A percentile compares a stretch with the other conserved stretches of the same genome.
These are phyloP conservation scores for Chrysogorgia sp. DNA, from an alignment of 92 coral and sea anemone species.

Conservation along the genomic window DNA sequence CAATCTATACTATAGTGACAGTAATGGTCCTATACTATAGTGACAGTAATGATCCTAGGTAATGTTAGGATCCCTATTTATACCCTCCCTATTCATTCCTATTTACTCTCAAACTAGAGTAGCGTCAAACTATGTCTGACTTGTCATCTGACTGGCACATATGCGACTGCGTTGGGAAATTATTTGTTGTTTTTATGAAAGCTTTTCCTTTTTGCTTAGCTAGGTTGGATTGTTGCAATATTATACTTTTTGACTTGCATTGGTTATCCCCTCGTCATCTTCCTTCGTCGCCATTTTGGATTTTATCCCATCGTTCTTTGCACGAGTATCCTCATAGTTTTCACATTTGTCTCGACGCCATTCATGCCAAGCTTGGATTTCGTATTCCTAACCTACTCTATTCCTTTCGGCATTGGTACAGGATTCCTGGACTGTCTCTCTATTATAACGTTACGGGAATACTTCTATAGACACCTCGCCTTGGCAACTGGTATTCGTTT, in stretches of 20 bases:
- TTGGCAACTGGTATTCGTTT: slow-evolving; percentile 12
- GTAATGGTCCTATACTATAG: too few relatives aligned
- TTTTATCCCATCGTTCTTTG: background rate
- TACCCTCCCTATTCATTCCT: too few relatives aligned
- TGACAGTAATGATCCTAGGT: too few relatives aligned
- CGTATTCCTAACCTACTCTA: background rate
- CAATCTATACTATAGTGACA: too few relatives aligned
- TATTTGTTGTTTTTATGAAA: too few relatives aligned
- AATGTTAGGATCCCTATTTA: too few relatives aligned
- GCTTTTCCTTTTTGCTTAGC: too few relatives aligned
- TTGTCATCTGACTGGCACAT: too few relatives aligned
- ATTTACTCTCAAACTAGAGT: too few relatives aligned
- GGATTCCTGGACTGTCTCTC: slow-evolving; percentile 3
- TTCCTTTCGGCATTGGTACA: background rate
- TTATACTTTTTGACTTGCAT: too few relatives aligned
- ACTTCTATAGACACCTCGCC: background rate
- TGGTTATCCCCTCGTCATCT: background rate
- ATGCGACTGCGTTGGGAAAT: too few relatives aligned
- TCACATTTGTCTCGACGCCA: background rate
- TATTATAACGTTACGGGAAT: slow-evolving; percentile 14
- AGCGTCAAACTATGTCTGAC: too few relatives aligned
- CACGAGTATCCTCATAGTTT: background rate
- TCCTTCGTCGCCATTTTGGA: background rate
- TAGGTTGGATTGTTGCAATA: background rate
- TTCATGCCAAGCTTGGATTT: background rate